Evolutionary conservation across 2,888 invertebrate species (phyloP).

Genomic region (Rhamnusium bicolor): DNA sequence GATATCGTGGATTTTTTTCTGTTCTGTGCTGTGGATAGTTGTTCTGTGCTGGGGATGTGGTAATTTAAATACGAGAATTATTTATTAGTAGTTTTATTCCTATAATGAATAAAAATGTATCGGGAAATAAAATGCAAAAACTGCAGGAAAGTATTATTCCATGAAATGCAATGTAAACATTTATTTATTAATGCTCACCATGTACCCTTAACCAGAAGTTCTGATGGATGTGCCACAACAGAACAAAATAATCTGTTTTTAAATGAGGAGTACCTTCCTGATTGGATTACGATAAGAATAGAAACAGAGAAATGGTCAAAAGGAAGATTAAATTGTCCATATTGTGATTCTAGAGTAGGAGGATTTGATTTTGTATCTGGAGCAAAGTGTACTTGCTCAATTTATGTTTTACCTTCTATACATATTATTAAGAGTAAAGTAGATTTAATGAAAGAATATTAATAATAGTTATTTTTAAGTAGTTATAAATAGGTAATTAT

Average conservation of each 20-base stretch:
- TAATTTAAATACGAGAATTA: too few relatives aligned
- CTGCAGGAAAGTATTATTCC: constrained; percentile 62
- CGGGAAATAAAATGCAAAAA: constrained; percentile 64
- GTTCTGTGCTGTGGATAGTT: too few relatives aligned
- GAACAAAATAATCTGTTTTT: constrained; percentile 70
- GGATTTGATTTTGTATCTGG: constrained; percentile 80
- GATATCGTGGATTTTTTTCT: too few relatives aligned
- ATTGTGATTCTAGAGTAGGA: constrained; percentile 77
- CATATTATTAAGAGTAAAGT: constrained; percentile 79
- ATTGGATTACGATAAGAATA: constrained; percentile 74
- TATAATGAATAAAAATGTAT: constrained; percentile 38
- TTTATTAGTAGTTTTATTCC: too few relatives aligned
- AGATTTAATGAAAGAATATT: constrained; percentile 67
- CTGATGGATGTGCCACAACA: constrained; percentile 51
- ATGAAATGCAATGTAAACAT: constrained; percentile 47
- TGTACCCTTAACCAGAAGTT: constrained; percentile 31
- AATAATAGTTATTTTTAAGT: constrained; percentile 6
- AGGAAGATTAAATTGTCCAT: constrained; percentile 78
- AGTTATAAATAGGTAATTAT: not conserved
- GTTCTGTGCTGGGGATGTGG: too few relatives aligned
- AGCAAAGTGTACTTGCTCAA: constrained; percentile 76
- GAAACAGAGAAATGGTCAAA: constrained; percentile 77
- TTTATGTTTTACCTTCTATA: constrained; percentile 74
- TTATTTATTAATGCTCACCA: constrained; percentile 63
- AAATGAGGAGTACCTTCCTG: constrained; percentile 74